Percentiles rank a stretch among this genome's conserved stretches.
These are phyloP conservation scores for Orchesellides sinensis DNA, from an alignment of 2,888 invertebrate genomes.

Conservation along the genomic window DNA sequence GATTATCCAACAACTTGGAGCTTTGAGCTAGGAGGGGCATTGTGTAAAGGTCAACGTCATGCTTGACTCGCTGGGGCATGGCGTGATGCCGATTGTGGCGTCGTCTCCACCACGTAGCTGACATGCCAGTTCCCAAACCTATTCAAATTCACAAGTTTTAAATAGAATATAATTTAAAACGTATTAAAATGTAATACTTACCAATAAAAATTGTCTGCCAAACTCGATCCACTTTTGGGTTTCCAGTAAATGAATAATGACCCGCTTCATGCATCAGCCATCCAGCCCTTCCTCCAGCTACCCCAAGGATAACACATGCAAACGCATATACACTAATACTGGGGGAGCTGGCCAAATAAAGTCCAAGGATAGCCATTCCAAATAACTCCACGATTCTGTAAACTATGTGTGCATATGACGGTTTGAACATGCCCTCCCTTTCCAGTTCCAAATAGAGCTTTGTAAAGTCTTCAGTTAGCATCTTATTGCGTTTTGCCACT, in stretches of 20 bases:
- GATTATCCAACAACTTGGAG: constrained; percentile 63
- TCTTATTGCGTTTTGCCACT: constrained; percentile 42
- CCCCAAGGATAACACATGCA: too few relatives aligned
- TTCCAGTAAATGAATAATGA: constrained; percentile 36
- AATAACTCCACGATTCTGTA: constrained; percentile 55
- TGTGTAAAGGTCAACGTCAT: constrained; percentile 72
- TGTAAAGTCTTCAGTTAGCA: constrained; percentile 65
- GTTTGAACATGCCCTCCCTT: constrained; percentile 63
- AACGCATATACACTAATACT: too few relatives aligned
- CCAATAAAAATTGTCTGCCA: constrained; percentile 22
- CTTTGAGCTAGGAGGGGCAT: constrained; percentile 72
- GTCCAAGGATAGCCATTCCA: constrained; percentile 37
- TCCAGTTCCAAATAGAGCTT: constrained; percentile 64
- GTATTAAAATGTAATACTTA: neutral
- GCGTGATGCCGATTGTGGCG: constrained; percentile 72
- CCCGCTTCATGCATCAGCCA: constrained; percentile 7
- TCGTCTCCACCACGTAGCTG: constrained; percentile 68
- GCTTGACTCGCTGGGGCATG: constrained; percentile 70
- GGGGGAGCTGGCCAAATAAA: too few relatives aligned
- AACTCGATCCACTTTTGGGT: constrained; percentile 8
- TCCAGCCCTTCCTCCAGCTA: neutral
- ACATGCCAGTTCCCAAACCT: constrained; percentile 70
- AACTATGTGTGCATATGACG: constrained; percentile 51
- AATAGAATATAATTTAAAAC: neutral
- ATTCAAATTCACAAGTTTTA: too few relatives aligned